phyloP scores from a whole-genome alignment of 2,888 invertebrate genomes.

The Parthenolecanium corni region DNA sequence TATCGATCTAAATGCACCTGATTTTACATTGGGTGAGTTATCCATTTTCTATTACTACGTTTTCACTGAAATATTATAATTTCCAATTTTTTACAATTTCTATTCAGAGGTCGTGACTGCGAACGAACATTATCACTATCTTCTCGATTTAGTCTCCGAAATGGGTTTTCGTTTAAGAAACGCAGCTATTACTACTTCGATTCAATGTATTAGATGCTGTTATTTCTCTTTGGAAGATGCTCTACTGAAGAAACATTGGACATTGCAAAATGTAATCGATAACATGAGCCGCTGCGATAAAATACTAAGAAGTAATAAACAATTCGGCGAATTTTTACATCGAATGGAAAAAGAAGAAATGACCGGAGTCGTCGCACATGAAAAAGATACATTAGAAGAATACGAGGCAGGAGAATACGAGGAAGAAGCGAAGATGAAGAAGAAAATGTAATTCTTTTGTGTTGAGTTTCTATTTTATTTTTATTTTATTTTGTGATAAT shows the following conservation, averaged over 20 bases:
- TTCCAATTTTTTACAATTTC: slow-evolving; percentile 32
- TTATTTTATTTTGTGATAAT: too few relatives aligned
- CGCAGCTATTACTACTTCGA: slow-evolving; percentile 63
- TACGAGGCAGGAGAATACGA: too few relatives aligned
- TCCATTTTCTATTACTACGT: not conserved
- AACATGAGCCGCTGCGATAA: slow-evolving; percentile 50
- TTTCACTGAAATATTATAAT: slow-evolving; percentile 22
- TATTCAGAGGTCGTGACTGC: slow-evolving; percentile 68
- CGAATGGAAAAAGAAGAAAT: too few relatives aligned
- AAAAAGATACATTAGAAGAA: too few relatives aligned
- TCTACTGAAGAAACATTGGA: slow-evolving; percentile 72
- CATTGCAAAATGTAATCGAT: slow-evolving; percentile 51
- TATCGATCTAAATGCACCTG: slow-evolving; percentile 64
- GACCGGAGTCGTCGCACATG: too few relatives aligned
- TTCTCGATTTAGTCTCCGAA: slow-evolving; percentile 69
- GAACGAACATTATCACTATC: slow-evolving; percentile 68
- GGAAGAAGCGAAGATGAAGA: too few relatives aligned
- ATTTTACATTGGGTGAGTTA: slow-evolving; percentile 65
- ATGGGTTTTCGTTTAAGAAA: slow-evolving; percentile 67
- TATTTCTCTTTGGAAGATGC: slow-evolving; percentile 65
- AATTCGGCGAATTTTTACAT: too few relatives aligned
- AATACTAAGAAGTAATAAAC: not conserved
- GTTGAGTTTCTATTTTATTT: too few relatives aligned
- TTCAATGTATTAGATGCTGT: slow-evolving; percentile 73
- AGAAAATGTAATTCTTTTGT: too few relatives aligned